Percentiles rank a stretch among this genome's conserved stretches.
Conservation (phyloP, 2,113 vertebrate species). For the Semicossyphus pulcher region DNA sequence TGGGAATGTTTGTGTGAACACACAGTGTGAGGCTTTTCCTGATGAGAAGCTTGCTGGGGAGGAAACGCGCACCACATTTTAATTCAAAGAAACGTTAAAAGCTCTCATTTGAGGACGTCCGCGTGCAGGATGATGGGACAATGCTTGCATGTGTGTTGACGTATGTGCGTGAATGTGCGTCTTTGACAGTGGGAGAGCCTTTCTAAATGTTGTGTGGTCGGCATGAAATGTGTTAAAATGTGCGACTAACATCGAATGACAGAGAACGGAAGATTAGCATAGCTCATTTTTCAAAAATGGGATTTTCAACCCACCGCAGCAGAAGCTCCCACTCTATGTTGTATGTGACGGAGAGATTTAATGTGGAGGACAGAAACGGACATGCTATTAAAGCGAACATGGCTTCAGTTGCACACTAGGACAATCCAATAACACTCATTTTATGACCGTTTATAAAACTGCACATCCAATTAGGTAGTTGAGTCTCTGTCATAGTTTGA, state of each 20-base stretch:
- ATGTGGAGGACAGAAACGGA: constrained; percentile 8
- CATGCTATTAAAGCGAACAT: constrained; percentile 21
- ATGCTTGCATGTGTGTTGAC: constrained; percentile 17
- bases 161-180: constrained; percentile 25
- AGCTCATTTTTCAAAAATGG: constrained; percentile 36
- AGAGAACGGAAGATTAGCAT: constrained; percentile 45
- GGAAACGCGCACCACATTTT: constrained; percentile 30
- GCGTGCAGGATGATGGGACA: constrained; percentile 41
- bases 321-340: constrained; percentile 31
- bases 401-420: constrained; percentile 43
- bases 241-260: constrained; percentile 17
- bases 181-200: constrained; percentile 11
- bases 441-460: constrained; percentile 22
- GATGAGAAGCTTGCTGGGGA: constrained; percentile 30
- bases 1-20: constrained; percentile 53
- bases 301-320: constrained; percentile 32
- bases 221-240: constrained; percentile 38
- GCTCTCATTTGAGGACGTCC: constrained; percentile 42
- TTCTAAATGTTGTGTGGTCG: constrained; percentile 31
- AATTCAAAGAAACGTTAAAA: constrained; percentile 51
- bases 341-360: constrained; percentile 23
- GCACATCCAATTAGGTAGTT: constrained; percentile 23
- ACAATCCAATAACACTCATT: constrained; percentile 44
- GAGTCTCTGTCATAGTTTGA: constrained; percentile 26
- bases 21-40: constrained; percentile 13